A percentile compares a stretch with the other conserved stretches of the same genome.
These are phyloP conservation scores for Ceratina calcarata DNA, from an alignment of 1,140 invertebrate genomes.

Conservation along the genomic window DNA sequence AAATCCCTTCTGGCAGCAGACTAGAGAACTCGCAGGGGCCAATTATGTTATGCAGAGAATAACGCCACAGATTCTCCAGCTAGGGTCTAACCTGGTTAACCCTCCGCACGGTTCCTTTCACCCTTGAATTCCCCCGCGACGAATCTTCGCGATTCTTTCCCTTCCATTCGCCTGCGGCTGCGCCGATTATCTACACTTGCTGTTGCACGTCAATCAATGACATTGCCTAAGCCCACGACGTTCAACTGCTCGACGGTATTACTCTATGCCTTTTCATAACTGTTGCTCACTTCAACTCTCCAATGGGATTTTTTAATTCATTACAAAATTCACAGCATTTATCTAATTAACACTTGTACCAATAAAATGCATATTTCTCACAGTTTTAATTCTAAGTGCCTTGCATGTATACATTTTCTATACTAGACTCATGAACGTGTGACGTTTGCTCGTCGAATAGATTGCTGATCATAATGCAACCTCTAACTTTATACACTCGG, in stretches of 20 bases:
- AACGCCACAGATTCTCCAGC: conserved; percentile 64
- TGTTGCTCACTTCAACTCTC: not conserved
- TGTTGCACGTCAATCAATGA: conserved; percentile 19
- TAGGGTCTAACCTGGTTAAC: conserved; percentile 71
- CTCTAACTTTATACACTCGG: too few species aligned
- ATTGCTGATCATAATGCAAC: not conserved
- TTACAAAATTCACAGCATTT: too few species aligned
- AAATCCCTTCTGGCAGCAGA: conserved; percentile 76
- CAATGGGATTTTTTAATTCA: too few species aligned
- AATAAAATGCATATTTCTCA: too few species aligned
- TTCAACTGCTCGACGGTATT: too few species aligned
- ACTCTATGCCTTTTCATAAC: not conserved
- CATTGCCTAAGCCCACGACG: not conserved
- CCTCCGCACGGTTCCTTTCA: conserved; percentile 64
- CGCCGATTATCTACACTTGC: conserved; percentile 7
- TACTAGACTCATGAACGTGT: not conserved
- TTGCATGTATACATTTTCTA: too few species aligned
- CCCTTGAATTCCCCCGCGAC: conserved; percentile 46
- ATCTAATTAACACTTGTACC: too few species aligned
- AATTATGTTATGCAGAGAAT: conserved; percentile 72
- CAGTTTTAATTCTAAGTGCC: too few species aligned
- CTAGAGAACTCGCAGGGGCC: conserved; percentile 72
- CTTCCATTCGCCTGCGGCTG: conserved; percentile 1
- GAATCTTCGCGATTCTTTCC: conserved; percentile 40
- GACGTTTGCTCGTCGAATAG: not conserved